These are phyloP conservation scores for Drosophila grimshawi DNA, from an alignment of 1,140 invertebrate species.

Conservation along the genomic window DNA sequence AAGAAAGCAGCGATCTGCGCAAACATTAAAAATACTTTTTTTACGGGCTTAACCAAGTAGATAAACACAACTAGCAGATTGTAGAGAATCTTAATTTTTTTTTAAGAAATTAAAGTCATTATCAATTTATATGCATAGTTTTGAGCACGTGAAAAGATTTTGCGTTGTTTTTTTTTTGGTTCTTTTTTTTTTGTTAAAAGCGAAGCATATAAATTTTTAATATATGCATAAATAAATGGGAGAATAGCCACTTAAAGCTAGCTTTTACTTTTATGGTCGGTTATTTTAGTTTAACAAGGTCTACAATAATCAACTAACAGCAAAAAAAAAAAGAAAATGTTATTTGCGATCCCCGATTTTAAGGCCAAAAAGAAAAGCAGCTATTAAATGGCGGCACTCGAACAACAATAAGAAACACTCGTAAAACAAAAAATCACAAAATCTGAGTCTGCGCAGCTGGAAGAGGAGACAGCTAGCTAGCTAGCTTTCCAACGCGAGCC, in stretches of 20 bases:
- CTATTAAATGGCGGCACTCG: neutral
- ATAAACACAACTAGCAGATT: neutral
- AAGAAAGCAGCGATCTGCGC: conserved; percentile 8
- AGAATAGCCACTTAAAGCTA: too few species aligned
- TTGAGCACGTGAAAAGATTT: too few species aligned
- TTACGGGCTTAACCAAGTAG: conserved; percentile 2
- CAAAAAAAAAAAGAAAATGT: neutral
- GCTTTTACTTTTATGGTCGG: too few species aligned
- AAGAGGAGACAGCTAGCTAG: neutral
- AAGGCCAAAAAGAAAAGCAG: neutral
- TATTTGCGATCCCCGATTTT: neutral
- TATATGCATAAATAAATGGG: too few species aligned
- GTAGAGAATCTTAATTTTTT: neutral
- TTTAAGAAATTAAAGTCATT: too few species aligned
- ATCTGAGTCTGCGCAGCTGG: neutral
- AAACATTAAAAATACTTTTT: conserved; percentile 13
- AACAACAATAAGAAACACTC: neutral
- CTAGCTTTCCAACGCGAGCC: neutral
- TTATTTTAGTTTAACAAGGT: neutral
- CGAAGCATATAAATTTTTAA: too few species aligned
- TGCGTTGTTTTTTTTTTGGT: too few species aligned
- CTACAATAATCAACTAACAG: neutral
- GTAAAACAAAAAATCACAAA: neutral
- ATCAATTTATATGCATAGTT: too few species aligned
- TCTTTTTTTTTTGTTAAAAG: too few species aligned